These are phyloP conservation scores for Sarotherodon lohbergeri DNA, from an alignment of 2,113 vertebrate species.

Conservation along the genomic window DNA sequence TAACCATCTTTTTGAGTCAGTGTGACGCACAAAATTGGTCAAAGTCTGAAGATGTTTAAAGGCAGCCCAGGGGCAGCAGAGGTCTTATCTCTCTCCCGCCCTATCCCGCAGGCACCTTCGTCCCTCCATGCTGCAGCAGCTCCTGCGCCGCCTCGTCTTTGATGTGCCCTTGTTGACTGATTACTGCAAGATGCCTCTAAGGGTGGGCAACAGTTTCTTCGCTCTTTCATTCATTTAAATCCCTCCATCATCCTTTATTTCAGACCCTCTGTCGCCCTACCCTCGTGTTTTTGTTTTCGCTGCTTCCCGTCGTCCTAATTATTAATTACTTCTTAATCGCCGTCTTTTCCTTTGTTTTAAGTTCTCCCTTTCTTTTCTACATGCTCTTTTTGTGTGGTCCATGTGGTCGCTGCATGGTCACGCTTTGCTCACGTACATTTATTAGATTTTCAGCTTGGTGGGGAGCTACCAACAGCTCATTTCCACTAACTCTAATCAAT, in stretches of 20 bases:
- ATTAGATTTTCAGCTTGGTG: background rate
- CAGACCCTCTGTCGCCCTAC: background rate
- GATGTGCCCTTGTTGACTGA: conserved; percentile 94
- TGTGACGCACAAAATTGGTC: background rate
- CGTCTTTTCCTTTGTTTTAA: background rate
- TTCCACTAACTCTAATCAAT: background rate
- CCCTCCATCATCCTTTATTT: background rate
- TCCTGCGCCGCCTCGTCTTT: conserved; percentile 91
- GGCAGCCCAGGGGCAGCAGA: background rate
- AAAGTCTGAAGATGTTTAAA: background rate
- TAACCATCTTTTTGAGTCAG: background rate
- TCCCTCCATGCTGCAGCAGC: conserved; percentile 95
- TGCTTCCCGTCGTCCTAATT: background rate
- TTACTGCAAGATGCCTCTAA: conserved; percentile 98
- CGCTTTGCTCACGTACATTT: background rate
- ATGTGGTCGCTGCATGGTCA: background rate
- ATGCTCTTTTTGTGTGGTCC: background rate
- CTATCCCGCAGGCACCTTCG: conserved; percentile 81
- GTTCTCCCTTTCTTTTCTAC: background rate
- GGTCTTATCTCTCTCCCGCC: conserved; percentile 28
- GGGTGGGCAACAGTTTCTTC: conserved; percentile 73
- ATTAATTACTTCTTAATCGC: background rate
- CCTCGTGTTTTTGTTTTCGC: background rate
- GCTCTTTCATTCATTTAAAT: background rate
- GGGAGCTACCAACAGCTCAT: background rate